Base-by-base conservation (phyloP, 2,797 vertebrate genomes). In the Thalassophryne amazonica region DNA sequence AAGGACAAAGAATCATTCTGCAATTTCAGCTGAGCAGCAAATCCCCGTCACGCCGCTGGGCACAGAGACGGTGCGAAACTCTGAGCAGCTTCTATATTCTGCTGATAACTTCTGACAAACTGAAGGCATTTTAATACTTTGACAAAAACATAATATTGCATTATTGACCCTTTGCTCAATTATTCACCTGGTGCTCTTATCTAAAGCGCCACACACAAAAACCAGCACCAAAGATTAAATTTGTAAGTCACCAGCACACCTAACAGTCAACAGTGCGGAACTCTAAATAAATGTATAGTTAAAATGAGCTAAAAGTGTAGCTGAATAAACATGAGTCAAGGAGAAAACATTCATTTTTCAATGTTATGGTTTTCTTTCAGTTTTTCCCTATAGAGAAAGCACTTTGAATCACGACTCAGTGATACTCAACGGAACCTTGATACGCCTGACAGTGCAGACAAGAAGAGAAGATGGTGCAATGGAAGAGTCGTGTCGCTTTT, bases 371-470 rank as follows among this genome's bases (percentile, higher is more conserved):
- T 59, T 60, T 35, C 20, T 5, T 9, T 12, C 1, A 24, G 40
- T 33, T 41, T 41, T 69, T 69, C 56, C 49, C 65, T 53, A 35
- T 13, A 54, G 53, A 60, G 43, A 29, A 39, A 15, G 23, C 43
- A 33, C 54, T 60, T 28, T 41, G 37, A 27, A 57, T 51, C 52
- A n/a, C 19, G 52, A 10, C 49, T 57, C 46, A 53, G 50, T 3
- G 40, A 62, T 19, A 48, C 47, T 59, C 47, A 25, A 13, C 31
- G 30, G 43, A 43, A 49, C 66, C 45, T 14, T 21, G 32, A 54
- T 33, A 15, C 20, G 17, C 35, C 20, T 24, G 48, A 37, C 42
- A 60, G 45, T 27, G 47, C 21, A 20, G 56, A 39, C 14, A n/a
- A 17, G 12, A 13, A 7, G 20, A 50, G 16, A 36, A 33, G n/a